These are phyloP conservation scores for Saimiri boliviensis DNA, from an alignment of 2,113 vertebrate species.

Conservation along the genomic window DNA sequence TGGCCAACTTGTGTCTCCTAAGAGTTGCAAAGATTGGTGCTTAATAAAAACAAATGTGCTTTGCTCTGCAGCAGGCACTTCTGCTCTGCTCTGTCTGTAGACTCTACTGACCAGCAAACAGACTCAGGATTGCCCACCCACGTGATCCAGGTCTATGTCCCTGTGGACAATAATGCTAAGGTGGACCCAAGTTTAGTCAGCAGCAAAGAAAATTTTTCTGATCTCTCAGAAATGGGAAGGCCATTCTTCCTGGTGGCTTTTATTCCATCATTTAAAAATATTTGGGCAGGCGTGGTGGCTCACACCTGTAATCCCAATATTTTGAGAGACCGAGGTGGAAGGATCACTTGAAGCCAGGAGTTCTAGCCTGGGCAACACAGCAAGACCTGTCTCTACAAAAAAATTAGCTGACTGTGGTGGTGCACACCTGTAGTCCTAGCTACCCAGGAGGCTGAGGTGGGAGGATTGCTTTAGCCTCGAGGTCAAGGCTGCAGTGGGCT, in stretches of 20 bases:
- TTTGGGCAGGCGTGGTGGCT: not conserved
- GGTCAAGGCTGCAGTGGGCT: no score
- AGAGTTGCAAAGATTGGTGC: not conserved
- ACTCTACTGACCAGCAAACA: not conserved
- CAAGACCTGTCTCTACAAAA: no score
- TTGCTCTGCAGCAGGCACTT: rapidly evolving
- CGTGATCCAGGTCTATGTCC: rapidly evolving
- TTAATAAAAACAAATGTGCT: not conserved
- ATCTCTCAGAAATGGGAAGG: not conserved
- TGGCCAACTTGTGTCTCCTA: not conserved
- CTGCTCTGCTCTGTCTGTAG: not conserved
- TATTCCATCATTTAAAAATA: not conserved
- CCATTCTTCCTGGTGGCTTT: not conserved
- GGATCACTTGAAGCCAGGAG: no score
- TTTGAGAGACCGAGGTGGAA: no score
- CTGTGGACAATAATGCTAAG: not conserved
- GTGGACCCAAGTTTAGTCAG: not conserved
- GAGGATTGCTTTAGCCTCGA: no score
- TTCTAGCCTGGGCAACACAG: no score
- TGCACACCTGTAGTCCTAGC: no score
- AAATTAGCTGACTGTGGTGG: no score
- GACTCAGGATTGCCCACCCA: not conserved
- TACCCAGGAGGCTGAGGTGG: no score
- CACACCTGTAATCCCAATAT: no score
- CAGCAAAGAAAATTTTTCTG: not conserved